These are phyloP conservation scores for Blera fallax DNA, from an alignment of 2,888 invertebrate genomes.

Conservation along the genomic window DNA sequence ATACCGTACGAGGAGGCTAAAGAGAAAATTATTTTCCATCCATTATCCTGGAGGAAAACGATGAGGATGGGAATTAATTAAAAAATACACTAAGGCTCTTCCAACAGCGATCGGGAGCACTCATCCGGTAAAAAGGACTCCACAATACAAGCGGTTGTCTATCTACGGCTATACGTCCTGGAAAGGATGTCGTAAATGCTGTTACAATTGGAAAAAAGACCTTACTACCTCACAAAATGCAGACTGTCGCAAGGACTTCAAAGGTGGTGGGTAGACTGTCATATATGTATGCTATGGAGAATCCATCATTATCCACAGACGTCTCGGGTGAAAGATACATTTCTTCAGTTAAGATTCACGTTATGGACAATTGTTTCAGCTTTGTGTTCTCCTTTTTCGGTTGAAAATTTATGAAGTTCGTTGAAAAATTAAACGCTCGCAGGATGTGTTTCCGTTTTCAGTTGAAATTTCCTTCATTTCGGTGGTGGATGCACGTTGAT, in stretches of 20 bases:
- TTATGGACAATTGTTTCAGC: slow-evolving; percentile 30
- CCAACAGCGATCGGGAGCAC: neutral
- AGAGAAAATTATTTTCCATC: slow-evolving; percentile 13
- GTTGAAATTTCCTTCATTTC: too few relatives aligned
- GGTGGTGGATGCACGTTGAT: slow-evolving; percentile 17
- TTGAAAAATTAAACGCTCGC: neutral
- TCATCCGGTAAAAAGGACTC: neutral
- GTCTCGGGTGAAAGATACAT: neutral
- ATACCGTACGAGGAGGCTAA: neutral
- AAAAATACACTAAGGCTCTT: neutral
- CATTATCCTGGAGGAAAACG: slow-evolving; percentile 11
- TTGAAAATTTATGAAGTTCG: slow-evolving; percentile 19
- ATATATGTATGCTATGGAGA: neutral
- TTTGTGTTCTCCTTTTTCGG: neutral
- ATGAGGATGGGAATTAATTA: slow-evolving; percentile 51
- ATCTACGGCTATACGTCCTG: neutral
- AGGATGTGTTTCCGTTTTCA: neutral
- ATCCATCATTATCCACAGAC: slow-evolving; percentile 5
- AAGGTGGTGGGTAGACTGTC: neutral
- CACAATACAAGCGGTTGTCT: neutral
- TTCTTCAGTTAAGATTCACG: neutral
- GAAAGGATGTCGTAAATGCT: slow-evolving; percentile 6
- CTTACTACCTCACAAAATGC: neutral
- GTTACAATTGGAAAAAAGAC: slow-evolving; percentile 24
- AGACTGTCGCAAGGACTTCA: neutral